Percentiles rank a stretch among this genome's conserved stretches.
Conservation (phyloP, 1,140 invertebrate genomes). For the Orchesella cincta region DNA sequence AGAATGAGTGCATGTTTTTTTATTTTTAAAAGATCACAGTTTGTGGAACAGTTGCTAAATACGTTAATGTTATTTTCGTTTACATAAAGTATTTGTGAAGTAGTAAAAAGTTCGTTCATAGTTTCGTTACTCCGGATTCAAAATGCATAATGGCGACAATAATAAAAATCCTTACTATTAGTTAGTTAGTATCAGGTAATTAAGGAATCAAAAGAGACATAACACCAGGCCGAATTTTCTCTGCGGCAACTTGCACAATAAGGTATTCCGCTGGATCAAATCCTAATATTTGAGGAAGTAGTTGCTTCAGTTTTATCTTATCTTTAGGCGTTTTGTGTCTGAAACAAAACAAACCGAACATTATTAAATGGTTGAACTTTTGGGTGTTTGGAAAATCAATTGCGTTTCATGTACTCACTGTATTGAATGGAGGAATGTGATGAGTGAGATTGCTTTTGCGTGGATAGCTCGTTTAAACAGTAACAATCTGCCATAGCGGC, state of each 20-base stretch:
- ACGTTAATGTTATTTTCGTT: no score
- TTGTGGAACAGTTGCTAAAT: no score
- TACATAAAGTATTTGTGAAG: no score
- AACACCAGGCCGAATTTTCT: conserved; percentile 49
- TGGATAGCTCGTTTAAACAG: conserved; percentile 44
- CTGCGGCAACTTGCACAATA: conserved; percentile 47
- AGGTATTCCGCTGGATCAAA: conserved; percentile 45
- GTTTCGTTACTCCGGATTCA: no score
- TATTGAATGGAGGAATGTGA: conserved; percentile 45
- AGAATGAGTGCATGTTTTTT: no score
- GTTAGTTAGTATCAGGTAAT: no score
- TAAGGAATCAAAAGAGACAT: neutral
- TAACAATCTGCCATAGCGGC: conserved; percentile 41
- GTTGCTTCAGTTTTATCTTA: conserved; percentile 28
- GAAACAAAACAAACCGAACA: neutral
- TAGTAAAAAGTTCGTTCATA: no score
- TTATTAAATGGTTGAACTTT: neutral
- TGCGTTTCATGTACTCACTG: conserved; percentile 30
- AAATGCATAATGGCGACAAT: no score
- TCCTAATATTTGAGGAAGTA: conserved; percentile 33
- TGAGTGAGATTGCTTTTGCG: conserved; percentile 44
- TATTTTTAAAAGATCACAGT: no score
- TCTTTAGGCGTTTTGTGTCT: conserved; percentile 37
- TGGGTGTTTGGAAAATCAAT: neutral
- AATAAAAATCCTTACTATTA: no score